Evolutionary conservation across 2,888 invertebrate species (phyloP).

Genomic region (Nemotelus pantherinus): DNA sequence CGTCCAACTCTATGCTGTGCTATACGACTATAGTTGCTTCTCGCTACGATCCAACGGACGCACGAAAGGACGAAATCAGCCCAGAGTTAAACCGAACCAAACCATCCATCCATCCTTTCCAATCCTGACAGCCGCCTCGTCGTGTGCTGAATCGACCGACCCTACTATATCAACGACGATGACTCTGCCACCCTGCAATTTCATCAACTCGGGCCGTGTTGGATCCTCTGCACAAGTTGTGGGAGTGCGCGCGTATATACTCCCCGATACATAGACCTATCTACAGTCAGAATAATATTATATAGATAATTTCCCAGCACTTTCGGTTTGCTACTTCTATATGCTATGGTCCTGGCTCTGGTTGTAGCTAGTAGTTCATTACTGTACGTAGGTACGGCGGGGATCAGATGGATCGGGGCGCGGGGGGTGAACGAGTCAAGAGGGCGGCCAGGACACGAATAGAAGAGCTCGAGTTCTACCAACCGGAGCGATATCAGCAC

Average conservation of each 20-base stretch:
- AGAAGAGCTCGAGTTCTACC: slow-evolving; percentile 33
- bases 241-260: slow-evolving; percentile 8
- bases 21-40: not conserved
- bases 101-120: slow-evolving; percentile 29
- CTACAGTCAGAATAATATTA: slow-evolving; percentile 1
- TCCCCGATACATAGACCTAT: slow-evolving; percentile 19
- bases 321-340: slow-evolving; percentile 39
- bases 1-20: slow-evolving; percentile 11
- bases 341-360: slow-evolving; percentile 2
- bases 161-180: not conserved
- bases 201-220: slow-evolving; percentile 7
- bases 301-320: slow-evolving; percentile 28
- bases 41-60: slow-evolving; percentile 4
- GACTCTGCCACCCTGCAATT: slow-evolving; percentile 33
- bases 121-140: not conserved
- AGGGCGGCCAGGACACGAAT: slow-evolving; percentile 26
- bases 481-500: not conserved
- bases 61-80: not conserved
- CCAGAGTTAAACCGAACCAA: slow-evolving; percentile 15
- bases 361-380: slow-evolving; percentile 26
- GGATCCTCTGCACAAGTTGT: slow-evolving; percentile 4
- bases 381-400: slow-evolving; percentile 15
- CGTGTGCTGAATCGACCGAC: slow-evolving; percentile 17
- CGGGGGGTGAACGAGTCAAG: slow-evolving; percentile 9
- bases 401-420: not conserved